Base-by-base conservation (phyloP, 2,888 invertebrate genomes). In the Agriopis marginaria region DNA sequence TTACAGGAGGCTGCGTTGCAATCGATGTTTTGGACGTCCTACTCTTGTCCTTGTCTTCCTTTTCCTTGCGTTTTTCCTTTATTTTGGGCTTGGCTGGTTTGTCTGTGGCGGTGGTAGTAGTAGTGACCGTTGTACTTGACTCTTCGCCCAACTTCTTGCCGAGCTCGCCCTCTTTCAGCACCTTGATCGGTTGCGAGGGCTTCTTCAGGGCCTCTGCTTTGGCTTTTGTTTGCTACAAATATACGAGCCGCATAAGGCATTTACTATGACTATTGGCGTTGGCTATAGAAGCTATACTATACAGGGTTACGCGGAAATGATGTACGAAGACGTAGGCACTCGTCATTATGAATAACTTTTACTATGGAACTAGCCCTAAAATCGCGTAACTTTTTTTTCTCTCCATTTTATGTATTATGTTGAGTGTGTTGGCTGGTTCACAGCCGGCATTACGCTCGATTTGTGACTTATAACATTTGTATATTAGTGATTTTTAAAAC, bases 191-290 rank as follows among this genome's bases (percentile, higher is more conserved):
- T 70, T 83, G 91, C 8, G 95, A 89, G 8, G 95, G 89, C 76
- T 95, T 91, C 76, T 92, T 95, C 0, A 95, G 86, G 5, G 95
- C 95, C 83, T 96, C 96, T 7, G 95, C 89, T 86, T 95, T 96
- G 6, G 95, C 95, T 86, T 95, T 95, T 0, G 93, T 87, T 86
- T 94, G 90, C 90, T 91, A 68, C 44, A 62, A 69, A 47, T 44
- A 17, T 54, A 39, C 2, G 2, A 39, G 7, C 7, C n/a, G 17
- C 9, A 0, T 50, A 50, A 50, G 9, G n/a, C 6, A 47, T n/a
- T 42, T 10, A 10, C 7, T 42, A 10, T 8, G 42, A 42, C 42
- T 32, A 32, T 32, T 32, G n/a, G n/a, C n/a, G n/a, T n/a, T n/a
- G n/a, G n/a, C n/a, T n/a, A n/a, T n/a, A n/a, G n/a, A n/a, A n/a